These are phyloP conservation scores for Chiroxiphia lanceolata DNA, from an alignment of 2,797 vertebrate species.

Conservation along the genomic window DNA sequence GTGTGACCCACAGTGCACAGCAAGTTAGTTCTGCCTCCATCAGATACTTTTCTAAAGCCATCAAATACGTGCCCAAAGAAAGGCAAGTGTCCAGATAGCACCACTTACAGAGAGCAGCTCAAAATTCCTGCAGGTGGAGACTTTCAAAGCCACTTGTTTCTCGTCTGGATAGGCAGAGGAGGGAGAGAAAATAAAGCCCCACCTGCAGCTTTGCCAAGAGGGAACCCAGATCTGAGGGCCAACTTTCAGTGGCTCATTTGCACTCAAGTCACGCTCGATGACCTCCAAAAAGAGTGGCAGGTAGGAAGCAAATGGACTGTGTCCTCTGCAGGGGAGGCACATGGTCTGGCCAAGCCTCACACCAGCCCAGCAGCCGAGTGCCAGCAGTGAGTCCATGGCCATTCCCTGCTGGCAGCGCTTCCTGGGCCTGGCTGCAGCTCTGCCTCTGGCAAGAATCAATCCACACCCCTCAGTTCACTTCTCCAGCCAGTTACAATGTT, in stretches of 20 bases:
- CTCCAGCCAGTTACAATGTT: neutral
- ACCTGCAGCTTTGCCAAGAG: neutral
- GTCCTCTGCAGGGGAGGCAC: neutral
- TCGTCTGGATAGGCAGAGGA: neutral
- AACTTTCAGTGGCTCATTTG: neutral
- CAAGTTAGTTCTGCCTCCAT: slow-evolving; percentile 10
- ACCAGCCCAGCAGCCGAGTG: neutral
- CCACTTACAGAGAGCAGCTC: neutral
- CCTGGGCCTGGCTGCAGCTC: neutral
- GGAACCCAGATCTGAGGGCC: neutral
- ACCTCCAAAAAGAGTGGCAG: neutral
- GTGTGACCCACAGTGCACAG: neutral
- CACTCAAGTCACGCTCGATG: neutral
- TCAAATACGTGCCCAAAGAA: neutral
- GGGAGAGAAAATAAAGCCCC: neutral
- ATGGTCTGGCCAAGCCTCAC: neutral
- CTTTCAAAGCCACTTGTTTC: neutral
- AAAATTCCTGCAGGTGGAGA: neutral
- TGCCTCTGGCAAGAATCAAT: neutral
- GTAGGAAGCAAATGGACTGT: neutral
- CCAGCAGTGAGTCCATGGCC: fast-evolving
- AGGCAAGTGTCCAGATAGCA: neutral
- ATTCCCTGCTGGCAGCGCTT: neutral
- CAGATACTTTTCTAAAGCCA: neutral
- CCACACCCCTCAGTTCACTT: neutral